Evolutionary conservation across 2,797 vertebrate genomes (phyloP), one percentile per base, ranked within the genome.

Genomic region (Ctenopoma multispine): DNA sequence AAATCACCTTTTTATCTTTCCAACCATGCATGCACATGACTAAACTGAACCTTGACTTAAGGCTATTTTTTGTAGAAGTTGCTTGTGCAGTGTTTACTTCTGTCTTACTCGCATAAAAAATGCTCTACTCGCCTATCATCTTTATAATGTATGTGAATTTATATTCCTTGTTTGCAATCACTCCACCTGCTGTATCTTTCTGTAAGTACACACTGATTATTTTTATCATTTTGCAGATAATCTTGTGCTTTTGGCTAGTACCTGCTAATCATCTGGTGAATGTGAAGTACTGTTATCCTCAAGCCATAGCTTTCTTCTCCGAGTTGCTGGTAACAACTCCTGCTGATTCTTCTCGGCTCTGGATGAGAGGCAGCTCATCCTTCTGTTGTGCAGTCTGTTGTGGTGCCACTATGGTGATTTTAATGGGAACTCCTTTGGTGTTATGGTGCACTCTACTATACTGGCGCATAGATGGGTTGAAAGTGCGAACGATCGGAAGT

Each of bases 391-490:
- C 73, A 14, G 78, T 41, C 57, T 74, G 90, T 7, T 80, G 87
- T 9, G 86, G 83, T 92, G 89, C 94, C 88, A 51, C 91, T 64
- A 95, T 77, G 88, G 92, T 70, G 90, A 93, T 94, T 75, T 87
- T 91, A n/a, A 91, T 84, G 41, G 90, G 88, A 31, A 89, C 71
- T 44, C 92, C 86, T 82, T 93, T 93, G 50, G 87, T 83, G 5
- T 80, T 77, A 6, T 90, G 87, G 77, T 96, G 96, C 44, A 96
- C 90, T 73, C 95, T 87, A 73, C 95, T 89, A 0, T 96, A 96
- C 78, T 96, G 87, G 29, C 95, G 95, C 77, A 95, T 94, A 0
- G 95, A 75, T 0, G 93, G 75, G 90, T 96, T 97, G 86, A 94
- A 93, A 21, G 92, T 88, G 66, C 90, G 81, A 69, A 86, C 81